Evolutionary conservation across 2,888 invertebrate genomes (phyloP), one percentile per base, ranked within the genome.

Genomic region (Nemapogon koenigi): DNA sequence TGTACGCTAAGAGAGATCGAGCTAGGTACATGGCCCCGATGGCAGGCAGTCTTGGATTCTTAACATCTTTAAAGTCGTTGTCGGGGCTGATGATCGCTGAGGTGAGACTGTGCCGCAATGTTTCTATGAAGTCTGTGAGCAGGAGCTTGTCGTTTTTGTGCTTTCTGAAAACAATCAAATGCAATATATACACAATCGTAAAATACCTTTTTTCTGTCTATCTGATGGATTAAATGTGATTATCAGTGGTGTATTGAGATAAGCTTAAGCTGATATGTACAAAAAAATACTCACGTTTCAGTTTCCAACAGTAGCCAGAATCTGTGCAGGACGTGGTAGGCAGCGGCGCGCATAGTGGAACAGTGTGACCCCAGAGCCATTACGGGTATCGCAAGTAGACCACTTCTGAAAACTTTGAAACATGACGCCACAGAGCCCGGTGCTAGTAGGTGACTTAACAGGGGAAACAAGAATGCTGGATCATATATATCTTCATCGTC

Each of bases 381-480:
- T 36, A 94, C 81, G 1, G 85, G 82, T 16, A 92, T 60, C 2
- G 89, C 85, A 37, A 94, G 70, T 29, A 88, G 81, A 1, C 91
- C 90, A 41, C 81, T 83, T 43, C 88, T 81, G 13, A 86, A 79
- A 43, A 92, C 82, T 61, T 84, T 83, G 49, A 87, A 84, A 41
- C 88, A 87, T 13, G 88, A 85, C 1, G 91, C 85, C 35, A 85
- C 81, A 28, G 88, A 86, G 46, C 90, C 90, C 3, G 91, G 88
- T 0, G 88, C 84, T 43, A 94, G 71, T 30, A 92, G 65, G 53
- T 87, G 85, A 44, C 85, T 84, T 57, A 95, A 82, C 7, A 94
- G 59, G 0, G 93, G 90, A 38, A 94, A 75, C 46, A 93, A 71
- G 59, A 94, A 95, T 16, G 87, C 81, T 1, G 94, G 89, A 68